Evolutionary conservation across 2,888 invertebrate species (phyloP).

Genomic region (Heliconius charithonia): DNA sequence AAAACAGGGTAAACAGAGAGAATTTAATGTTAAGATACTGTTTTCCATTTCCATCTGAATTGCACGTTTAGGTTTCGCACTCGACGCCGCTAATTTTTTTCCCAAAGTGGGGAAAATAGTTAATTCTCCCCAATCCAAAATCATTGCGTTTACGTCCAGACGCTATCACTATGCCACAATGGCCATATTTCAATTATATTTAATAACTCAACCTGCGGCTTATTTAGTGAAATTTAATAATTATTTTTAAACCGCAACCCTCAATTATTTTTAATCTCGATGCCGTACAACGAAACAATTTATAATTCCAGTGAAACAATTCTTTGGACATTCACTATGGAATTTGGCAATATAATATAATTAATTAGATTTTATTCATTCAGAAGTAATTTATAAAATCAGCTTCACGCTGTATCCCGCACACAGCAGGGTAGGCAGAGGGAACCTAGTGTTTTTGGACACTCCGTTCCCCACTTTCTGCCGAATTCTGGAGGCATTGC

Average conservation of each 20-base stretch:
- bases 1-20: too few species aligned
- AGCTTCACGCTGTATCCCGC: too few species aligned
- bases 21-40: too few species aligned
- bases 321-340: not conserved
- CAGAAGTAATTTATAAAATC: not conserved
- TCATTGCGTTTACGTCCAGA: not conserved
- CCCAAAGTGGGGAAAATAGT: too few species aligned
- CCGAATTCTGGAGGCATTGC: too few species aligned
- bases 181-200: conserved; percentile 3
- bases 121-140: not conserved
- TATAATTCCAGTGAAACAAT: conserved; percentile 1
- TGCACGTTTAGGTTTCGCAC: too few species aligned
- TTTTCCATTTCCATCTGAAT: too few species aligned
- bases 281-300: conserved; percentile 7
- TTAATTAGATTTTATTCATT: not conserved
- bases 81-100: too few species aligned
- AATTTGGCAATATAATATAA: not conserved
- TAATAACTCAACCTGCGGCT: not conserved
- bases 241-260: conserved; percentile 4
- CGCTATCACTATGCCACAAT: not conserved
- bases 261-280: conserved; percentile 4
- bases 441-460: too few species aligned
- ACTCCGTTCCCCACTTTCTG: too few species aligned
- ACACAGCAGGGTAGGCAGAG: too few species aligned
- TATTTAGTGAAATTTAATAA: conserved; percentile 6